A percentile compares a stretch with the other conserved stretches of the same genome.
phyloP scores from a whole-genome alignment of 2,888 invertebrate species.

The Chrysolina americana region DNA sequence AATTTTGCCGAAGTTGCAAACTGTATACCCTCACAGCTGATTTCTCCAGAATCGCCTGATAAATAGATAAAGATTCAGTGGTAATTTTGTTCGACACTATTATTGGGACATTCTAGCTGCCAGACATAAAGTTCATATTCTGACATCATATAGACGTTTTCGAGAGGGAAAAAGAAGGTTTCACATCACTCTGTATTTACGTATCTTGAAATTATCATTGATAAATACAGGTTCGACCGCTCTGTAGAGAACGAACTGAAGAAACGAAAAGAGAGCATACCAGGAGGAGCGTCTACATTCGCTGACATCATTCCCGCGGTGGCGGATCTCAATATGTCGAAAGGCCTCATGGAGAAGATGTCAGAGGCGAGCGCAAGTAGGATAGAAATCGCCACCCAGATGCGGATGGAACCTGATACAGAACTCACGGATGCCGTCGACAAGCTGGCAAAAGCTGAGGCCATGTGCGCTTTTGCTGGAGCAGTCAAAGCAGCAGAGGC shows the following conservation, averaged over 20 bases:
- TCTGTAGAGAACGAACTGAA: slow-evolving; percentile 61
- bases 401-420: slow-evolving; percentile 62
- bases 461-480: slow-evolving; percentile 68
- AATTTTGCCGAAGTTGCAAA: too few species aligned
- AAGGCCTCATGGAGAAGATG: slow-evolving; percentile 53
- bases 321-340: slow-evolving; percentile 47
- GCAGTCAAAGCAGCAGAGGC: slow-evolving; percentile 69
- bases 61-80: too few species aligned
- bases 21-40: too few species aligned
- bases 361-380: slow-evolving; percentile 62
- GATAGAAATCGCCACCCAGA: slow-evolving; percentile 60
- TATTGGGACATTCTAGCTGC: too few species aligned
- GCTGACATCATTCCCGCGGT: slow-evolving; percentile 37
- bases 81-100: too few species aligned
- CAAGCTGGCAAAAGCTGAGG: slow-evolving; percentile 69
- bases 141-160: too few species aligned
- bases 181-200: too few species aligned
- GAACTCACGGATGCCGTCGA: slow-evolving; percentile 68
- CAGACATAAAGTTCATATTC: too few species aligned
- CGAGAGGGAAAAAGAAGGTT: too few species aligned
- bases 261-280: slow-evolving; percentile 53
- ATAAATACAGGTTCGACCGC: slow-evolving; percentile 59
- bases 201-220: too few species aligned
- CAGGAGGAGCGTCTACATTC: slow-evolving; percentile 15
- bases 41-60: too few species aligned